Evolutionary conservation across 2,113 vertebrate genomes (phyloP).

Genomic region (Grammomys dolichurus): DNA sequence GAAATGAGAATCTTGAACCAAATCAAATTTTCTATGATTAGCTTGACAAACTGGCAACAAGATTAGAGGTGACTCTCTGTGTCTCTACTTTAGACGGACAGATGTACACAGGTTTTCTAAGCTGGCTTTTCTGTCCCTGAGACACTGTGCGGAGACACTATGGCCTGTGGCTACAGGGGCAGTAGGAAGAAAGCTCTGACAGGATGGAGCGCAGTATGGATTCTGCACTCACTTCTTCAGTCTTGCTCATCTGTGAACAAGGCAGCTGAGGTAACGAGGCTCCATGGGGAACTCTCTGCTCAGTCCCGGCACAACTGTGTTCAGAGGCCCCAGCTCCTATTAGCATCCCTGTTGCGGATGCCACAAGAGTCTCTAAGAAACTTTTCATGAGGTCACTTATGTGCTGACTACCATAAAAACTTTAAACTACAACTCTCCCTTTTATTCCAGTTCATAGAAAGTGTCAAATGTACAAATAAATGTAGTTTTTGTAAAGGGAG

Average conservation of each 20-base stretch:
- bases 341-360: slow-evolving; percentile 26
- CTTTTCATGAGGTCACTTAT: not conserved
- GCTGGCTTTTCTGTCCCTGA: not conserved
- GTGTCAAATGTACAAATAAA: slow-evolving; percentile 53
- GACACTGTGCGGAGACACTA: not conserved
- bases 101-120: not conserved
- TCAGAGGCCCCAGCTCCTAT: not conserved
- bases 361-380: not conserved
- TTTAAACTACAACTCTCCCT: not conserved
- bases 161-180: not conserved
- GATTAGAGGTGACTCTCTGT: not conserved
- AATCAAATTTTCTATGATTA: not conserved
- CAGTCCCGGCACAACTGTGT: not conserved
- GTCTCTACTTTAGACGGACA: slow-evolving; percentile 15
- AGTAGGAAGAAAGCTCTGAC: not conserved
- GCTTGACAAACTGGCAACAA: slow-evolving; percentile 22
- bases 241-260: not conserved
- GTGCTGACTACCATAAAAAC: slow-evolving; percentile 15
- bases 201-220: not conserved
- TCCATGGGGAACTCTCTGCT: not conserved
- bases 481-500: not conserved
- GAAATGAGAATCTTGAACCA: not conserved
- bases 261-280: not conserved
- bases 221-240: not conserved
- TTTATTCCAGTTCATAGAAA: slow-evolving; percentile 13